phyloP scores from a whole-genome alignment of 2,797 vertebrate genomes.

The Calcarius lapponicus region DNA sequence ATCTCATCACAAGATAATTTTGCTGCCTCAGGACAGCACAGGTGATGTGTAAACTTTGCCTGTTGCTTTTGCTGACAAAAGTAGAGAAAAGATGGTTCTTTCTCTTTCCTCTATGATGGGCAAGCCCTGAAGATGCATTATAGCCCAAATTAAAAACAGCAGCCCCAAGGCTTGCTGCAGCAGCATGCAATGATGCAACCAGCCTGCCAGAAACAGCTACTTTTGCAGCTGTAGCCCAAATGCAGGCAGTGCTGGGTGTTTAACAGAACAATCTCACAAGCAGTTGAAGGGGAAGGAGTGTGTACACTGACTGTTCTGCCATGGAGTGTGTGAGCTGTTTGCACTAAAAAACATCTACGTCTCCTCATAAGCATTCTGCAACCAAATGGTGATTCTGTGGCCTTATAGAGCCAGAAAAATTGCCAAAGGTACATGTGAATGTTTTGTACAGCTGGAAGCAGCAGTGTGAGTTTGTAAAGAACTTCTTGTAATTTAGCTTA shows the following conservation, averaged over 20 bases:
- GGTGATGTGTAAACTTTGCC: not conserved
- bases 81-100: not conserved
- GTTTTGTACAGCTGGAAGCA: not conserved
- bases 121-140: not conserved
- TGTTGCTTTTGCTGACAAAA: not conserved
- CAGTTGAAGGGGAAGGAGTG: not conserved
- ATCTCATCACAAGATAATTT: not conserved
- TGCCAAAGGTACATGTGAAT: not conserved
- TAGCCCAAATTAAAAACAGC: not conserved
- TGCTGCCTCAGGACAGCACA: not conserved
- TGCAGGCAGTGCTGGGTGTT: not conserved
- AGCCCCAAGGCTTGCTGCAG: not conserved
- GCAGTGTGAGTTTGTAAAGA: not conserved
- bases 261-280: not conserved
- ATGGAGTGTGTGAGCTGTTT: not conserved
- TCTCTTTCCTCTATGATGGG: not conserved
- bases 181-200: not conserved
- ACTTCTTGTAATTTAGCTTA: not conserved
- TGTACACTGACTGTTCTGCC: not conserved
- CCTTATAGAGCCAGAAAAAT: not conserved
- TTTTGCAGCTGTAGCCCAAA: conserved; percentile 2
- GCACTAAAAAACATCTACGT: not conserved
- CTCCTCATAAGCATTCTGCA: not conserved
- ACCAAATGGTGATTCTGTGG: not conserved
- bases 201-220: not conserved